Percentiles rank a stretch among this genome's conserved stretches.
phyloP scores from a whole-genome alignment of 2,888 invertebrate genomes.

The Enchytraeus crypticus region DNA sequence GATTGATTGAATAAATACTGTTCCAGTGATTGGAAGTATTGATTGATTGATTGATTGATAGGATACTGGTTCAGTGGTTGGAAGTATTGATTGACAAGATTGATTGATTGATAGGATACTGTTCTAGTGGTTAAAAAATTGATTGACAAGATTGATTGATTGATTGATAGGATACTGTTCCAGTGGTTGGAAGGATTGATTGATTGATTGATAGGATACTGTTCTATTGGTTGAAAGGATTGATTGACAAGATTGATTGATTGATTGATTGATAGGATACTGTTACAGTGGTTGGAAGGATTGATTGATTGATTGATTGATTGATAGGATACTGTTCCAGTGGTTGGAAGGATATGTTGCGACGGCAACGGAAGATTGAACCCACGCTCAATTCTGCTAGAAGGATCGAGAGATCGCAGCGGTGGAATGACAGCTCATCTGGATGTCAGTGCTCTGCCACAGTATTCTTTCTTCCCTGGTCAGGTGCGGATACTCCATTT shows the following conservation, averaged over 20 bases:
- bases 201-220: no score
- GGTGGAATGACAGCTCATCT: slow-evolving; percentile 47
- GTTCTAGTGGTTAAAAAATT: no score
- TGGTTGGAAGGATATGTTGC: slow-evolving; percentile 66
- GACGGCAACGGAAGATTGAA: slow-evolving; percentile 67
- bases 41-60: no score
- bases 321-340: slow-evolving; percentile 49
- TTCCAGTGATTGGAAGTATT: no score
- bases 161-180: no score
- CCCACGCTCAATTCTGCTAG: slow-evolving; percentile 61
- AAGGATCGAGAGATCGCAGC: slow-evolving; percentile 54
- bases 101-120: no score
- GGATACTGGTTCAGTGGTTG: no score
- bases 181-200: no score
- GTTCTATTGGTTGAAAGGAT: no score
- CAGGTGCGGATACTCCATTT: slow-evolving; percentile 50
- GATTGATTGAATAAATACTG: no score
- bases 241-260: background rate
- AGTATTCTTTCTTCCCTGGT: slow-evolving; percentile 68
- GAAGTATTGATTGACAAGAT: no score
- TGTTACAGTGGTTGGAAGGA: background rate
- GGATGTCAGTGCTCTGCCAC: slow-evolving; percentile 53
- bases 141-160: no score
- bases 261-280: background rate
- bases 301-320: background rate